phyloP scores from a whole-genome alignment of 2,888 invertebrate species.

The Synergus laeviventris region DNA sequence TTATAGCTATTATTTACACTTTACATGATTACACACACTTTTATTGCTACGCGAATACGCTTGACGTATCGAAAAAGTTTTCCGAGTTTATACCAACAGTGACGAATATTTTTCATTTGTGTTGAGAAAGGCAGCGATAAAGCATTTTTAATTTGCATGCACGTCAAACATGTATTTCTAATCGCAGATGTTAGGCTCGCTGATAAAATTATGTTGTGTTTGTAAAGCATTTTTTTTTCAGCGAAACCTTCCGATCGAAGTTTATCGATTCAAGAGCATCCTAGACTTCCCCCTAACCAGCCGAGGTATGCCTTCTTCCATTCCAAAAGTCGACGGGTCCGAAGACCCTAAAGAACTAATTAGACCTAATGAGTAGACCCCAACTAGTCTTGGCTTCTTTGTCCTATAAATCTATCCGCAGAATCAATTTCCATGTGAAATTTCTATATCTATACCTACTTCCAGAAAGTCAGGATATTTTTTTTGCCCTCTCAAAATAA shows the following conservation, averaged over 20 bases:
- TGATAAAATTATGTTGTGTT: too few species aligned
- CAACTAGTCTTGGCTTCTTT: neutral
- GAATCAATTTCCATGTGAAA: neutral
- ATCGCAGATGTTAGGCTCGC: neutral
- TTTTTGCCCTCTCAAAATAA: too few species aligned
- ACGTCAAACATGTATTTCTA: neutral
- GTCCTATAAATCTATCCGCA: neutral
- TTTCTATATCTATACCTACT: too few species aligned
- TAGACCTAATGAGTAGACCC: neutral
- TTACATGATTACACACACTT: slow-evolving; percentile 7
- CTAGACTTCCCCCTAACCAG: too few species aligned
- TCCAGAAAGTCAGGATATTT: too few species aligned
- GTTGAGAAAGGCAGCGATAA: slow-evolving; percentile 11
- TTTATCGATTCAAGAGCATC: neutral
- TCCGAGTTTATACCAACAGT: neutral
- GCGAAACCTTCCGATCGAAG: neutral
- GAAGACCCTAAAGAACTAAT: slow-evolving; percentile 1
- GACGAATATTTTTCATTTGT: slow-evolving; percentile 22
- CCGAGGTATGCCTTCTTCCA: neutral
- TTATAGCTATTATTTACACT: slow-evolving; percentile 18
- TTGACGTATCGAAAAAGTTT: slow-evolving; percentile 29
- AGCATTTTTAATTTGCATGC: slow-evolving; percentile 11
- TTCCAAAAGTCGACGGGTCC: neutral
- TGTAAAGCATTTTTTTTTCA: neutral
- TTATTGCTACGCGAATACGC: neutral